A percentile compares a stretch with the other conserved stretches of the same genome.
These are phyloP conservation scores for Athrips mouffetella DNA, from an alignment of 2,888 invertebrate genomes.

Conservation along the genomic window DNA sequence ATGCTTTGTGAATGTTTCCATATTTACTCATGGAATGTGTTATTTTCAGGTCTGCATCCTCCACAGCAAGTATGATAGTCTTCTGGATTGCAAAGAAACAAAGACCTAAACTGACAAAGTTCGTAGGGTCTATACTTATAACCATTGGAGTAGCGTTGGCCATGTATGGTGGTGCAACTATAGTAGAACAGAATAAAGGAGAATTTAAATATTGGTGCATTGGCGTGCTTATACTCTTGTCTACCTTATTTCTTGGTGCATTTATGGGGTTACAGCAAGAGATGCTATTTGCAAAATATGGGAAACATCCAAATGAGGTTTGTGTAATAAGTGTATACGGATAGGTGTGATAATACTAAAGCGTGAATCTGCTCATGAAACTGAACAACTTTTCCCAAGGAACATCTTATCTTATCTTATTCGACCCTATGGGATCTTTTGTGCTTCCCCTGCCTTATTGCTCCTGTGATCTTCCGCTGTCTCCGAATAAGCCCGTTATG, in stretches of 20 bases:
- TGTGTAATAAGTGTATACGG: no score
- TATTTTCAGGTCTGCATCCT: slow-evolving; percentile 61
- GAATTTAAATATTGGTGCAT: slow-evolving; percentile 59
- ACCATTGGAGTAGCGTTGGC: slow-evolving; percentile 58
- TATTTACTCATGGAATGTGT: no score
- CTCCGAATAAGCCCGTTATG: no score
- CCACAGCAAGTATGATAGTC: slow-evolving; percentile 67
- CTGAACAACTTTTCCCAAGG: no score
- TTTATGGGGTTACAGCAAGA: slow-evolving; percentile 68
- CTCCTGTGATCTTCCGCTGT: no score
- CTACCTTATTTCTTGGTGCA: slow-evolving; percentile 59
- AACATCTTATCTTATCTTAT: no score
- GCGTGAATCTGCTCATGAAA: no score
- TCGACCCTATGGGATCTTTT: no score
- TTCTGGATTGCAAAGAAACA: slow-evolving; percentile 57
- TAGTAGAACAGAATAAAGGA: slow-evolving; percentile 48
- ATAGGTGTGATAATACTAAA: no score
- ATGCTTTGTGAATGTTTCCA: no score
- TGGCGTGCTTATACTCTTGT: slow-evolving; percentile 55
- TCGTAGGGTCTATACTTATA: slow-evolving; percentile 60
- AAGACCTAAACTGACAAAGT: slow-evolving; percentile 49
- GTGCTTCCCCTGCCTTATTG: no score
- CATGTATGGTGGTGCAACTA: slow-evolving; percentile 60
- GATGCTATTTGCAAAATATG: slow-evolving; percentile 57
- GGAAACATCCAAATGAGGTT: slow-evolving; percentile 71